Conservation (phyloP, 2,113 vertebrate genomes). For the Mola mola region DNA sequence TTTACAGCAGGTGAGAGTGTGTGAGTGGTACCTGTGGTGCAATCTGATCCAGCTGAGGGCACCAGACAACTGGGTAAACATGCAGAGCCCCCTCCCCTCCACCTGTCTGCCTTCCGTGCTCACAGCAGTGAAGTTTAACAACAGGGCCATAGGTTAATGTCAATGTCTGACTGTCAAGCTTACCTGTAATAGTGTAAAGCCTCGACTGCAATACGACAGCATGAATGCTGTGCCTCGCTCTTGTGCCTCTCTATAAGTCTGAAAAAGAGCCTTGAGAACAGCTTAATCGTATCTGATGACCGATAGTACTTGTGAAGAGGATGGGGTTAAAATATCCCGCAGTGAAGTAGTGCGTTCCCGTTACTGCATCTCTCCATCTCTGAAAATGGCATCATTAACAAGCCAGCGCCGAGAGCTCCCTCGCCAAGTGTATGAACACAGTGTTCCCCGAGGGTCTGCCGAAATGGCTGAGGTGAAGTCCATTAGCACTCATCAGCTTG, state of each 20-base stretch:
- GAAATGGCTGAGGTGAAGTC: constrained; percentile 73
- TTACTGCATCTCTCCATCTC: constrained; percentile 70
- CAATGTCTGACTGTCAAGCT: constrained; percentile 6
- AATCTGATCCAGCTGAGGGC: constrained; percentile 25
- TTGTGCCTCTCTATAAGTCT: too few species aligned
- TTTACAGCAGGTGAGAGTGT: constrained; percentile 25
- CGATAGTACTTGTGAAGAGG: constrained; percentile 72
- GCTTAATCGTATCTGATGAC: constrained; percentile 63
- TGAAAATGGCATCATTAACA: constrained; percentile 76
- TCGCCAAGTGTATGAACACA: constrained; percentile 45
- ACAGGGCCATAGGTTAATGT: constrained; percentile 6
- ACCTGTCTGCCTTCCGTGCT: constrained; percentile 43
- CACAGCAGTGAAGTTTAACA: constrained; percentile 31
- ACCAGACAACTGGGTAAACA: constrained; percentile 74
- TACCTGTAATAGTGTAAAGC: too few species aligned
- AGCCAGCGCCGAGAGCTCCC: constrained; percentile 62
- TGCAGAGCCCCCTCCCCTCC: constrained; percentile 5
- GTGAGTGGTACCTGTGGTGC: constrained; percentile 45
- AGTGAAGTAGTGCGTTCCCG: constrained; percentile 70
- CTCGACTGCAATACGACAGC: too few species aligned
- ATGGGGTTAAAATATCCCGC: constrained; percentile 72
- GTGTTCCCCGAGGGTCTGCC: constrained; percentile 62
- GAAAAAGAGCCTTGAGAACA: constrained; percentile 3
- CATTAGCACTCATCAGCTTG: constrained; percentile 74
- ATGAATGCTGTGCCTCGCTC: too few species aligned